Evolutionary conservation across 92 coral and sea anemone species (phyloP).

Genomic region (Nematostella vectensis): DNA sequence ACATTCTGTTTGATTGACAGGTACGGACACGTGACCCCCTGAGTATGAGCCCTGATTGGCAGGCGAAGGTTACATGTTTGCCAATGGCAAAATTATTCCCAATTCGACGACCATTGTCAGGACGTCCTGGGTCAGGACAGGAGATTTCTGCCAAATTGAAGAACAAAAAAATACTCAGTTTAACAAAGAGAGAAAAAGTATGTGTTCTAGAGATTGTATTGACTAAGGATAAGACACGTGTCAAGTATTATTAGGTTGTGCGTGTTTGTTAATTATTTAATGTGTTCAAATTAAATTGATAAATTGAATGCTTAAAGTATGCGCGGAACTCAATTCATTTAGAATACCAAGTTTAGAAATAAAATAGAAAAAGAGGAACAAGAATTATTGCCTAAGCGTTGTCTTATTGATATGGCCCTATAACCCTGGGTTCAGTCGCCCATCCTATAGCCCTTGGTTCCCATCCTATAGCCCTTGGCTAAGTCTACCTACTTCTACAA

Average conservation of each 20-base stretch:
- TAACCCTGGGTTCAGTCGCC: no score
- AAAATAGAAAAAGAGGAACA: no score
- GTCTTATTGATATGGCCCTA: no score
- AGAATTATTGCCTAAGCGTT: no score
- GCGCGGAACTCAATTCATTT: no score
- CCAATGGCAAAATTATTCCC: slow-evolving; percentile 44
- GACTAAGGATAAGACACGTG: neutral
- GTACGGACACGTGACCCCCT: slow-evolving; percentile 60
- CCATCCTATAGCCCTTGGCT: no score
- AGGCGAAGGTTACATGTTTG: slow-evolving; percentile 42
- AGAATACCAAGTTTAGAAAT: no score
- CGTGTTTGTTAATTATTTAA: no score
- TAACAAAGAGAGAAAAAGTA: neutral
- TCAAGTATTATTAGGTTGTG: no score
- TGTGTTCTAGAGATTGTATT: neutral
- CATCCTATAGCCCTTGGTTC: no score
- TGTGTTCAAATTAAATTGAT: no score
- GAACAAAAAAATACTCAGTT: neutral
- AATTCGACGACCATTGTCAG: slow-evolving; percentile 51
- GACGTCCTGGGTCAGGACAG: slow-evolving; percentile 63
- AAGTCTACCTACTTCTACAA: slow-evolving; percentile 66
- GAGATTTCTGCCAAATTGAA: slow-evolving; percentile 22
- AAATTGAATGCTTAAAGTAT: no score
- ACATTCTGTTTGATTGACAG: slow-evolving; percentile 51
- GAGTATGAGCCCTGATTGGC: slow-evolving; percentile 59